Conservation (phyloP, 2,888 invertebrate species). For the Caenorhabditis sp. region DNA sequence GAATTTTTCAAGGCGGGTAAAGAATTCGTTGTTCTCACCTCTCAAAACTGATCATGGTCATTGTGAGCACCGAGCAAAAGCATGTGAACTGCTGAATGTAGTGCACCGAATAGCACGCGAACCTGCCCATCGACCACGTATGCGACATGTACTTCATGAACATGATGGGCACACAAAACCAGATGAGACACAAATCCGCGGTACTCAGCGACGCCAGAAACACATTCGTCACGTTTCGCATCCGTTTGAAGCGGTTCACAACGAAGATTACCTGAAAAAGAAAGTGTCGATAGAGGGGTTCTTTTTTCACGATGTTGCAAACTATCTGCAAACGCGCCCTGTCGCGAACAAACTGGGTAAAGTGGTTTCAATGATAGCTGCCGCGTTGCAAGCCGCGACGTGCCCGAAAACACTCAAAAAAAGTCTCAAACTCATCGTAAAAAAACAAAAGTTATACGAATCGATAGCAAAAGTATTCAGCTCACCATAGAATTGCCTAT, state of each 20-base stretch:
- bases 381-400: too few relatives aligned
- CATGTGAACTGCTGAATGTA: constrained; percentile 89
- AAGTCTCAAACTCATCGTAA: too few relatives aligned
- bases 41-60: constrained; percentile 89
- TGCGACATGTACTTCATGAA: constrained; percentile 86
- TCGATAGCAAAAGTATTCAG: not conserved
- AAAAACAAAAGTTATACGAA: not conserved
- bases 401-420: too few relatives aligned
- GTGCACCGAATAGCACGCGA: constrained; percentile 88
- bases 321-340: not conserved
- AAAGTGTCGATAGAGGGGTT: too few relatives aligned
- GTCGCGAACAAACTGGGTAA: too few relatives aligned
- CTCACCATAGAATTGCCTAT: constrained; percentile 76
- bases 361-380: too few relatives aligned
- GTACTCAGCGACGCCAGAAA: constrained; percentile 88
- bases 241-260: constrained; percentile 78
- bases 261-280: constrained; percentile 75
- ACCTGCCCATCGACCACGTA: constrained; percentile 88
- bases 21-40: too few relatives aligned
- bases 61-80: constrained; percentile 88
- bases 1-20: too few relatives aligned
- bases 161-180: constrained; percentile 88
- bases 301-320: not conserved
- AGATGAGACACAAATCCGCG: constrained; percentile 88
- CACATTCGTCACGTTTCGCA: constrained; percentile 87